Conservation (phyloP, 2,888 invertebrate genomes). For the Tanypteryx hageni region DNA sequence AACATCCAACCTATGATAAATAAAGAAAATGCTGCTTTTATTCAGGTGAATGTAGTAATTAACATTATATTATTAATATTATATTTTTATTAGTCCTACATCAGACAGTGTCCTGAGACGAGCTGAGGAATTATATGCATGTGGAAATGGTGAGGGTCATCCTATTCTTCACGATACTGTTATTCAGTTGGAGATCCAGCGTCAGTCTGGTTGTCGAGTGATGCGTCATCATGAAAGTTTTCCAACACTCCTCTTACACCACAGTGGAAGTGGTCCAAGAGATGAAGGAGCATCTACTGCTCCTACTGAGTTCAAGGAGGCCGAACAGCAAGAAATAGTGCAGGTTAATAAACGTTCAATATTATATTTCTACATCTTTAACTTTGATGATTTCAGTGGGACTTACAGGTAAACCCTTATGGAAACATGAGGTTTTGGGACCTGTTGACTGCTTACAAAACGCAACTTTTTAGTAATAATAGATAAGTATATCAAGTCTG, state of each 20-base stretch:
- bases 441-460: too few relatives aligned
- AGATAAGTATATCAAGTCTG: too few relatives aligned
- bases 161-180: slow-evolving; percentile 94
- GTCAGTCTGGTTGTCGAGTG: slow-evolving; percentile 72
- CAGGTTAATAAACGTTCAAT: slow-evolving; percentile 65
- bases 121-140: slow-evolving; percentile 86
- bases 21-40: too few relatives aligned
- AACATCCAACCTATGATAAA: too few relatives aligned
- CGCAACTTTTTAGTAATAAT: too few relatives aligned
- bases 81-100: not conserved
- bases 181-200: slow-evolving; percentile 83
- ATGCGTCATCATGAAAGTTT: slow-evolving; percentile 73
- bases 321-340: slow-evolving; percentile 67
- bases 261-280: slow-evolving; percentile 65
- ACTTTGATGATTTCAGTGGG: too few relatives aligned
- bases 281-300: slow-evolving; percentile 64
- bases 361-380: not conserved
- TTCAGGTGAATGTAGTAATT: too few relatives aligned
- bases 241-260: slow-evolving; percentile 72
- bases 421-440: too few relatives aligned
- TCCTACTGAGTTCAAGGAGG: slow-evolving; percentile 67
- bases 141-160: slow-evolving; percentile 82
- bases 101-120: slow-evolving; percentile 75
- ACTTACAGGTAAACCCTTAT: too few relatives aligned
- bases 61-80: not conserved